Base-by-base conservation (phyloP, 2,888 invertebrate species). In the Sisyra nigra region DNA sequence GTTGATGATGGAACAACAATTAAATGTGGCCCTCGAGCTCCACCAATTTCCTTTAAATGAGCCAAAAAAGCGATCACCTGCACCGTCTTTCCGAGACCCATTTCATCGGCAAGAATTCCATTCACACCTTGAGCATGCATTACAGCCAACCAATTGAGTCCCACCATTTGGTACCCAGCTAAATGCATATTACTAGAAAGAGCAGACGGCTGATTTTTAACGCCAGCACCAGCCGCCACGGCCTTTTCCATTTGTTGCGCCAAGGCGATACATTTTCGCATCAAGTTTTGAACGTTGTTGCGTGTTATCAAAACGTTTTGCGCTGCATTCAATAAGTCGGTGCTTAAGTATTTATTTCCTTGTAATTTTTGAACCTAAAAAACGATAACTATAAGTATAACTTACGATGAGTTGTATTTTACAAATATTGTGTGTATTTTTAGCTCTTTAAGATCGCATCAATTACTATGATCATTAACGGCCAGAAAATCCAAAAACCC, bases 1-100 rank as follows among this genome's bases (percentile, higher is more conserved):
- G 94, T 96, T 5, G 94, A 94, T 29, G 94, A 86, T 1, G 96
- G 96, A n/a, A 94, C 94, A 3, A 97, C 84, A 50, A 97, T 80
- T 42, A 97, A 67, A 66, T 94, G 93, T 0, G 92, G 88, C 9
- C 80, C 84, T 47, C 68, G 69, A 2, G 73, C 69, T 36, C 77
- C 73, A 1, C 76, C 76, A 0, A 76, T 74, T 57, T 93, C 86
- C 61, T 89, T 83, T 11, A 96, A 66, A 57, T 93, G 84, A 0
- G 91, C 85, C 1, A 93, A 68, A 62, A 92, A 92, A 0, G 92
- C 78, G 49, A 93, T 89, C n/a, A 91, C 81, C 61, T 93, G 92
- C 48, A 93, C 80, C 0, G 93, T 93, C 65, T 93, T 93, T 3
- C 92, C 92, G 2, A 93, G 66, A 1, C 92, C 92, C 96, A 97